phyloP scores from a whole-genome alignment of 2,888 invertebrate species.

The Chrysopilus asiliformis region DNA sequence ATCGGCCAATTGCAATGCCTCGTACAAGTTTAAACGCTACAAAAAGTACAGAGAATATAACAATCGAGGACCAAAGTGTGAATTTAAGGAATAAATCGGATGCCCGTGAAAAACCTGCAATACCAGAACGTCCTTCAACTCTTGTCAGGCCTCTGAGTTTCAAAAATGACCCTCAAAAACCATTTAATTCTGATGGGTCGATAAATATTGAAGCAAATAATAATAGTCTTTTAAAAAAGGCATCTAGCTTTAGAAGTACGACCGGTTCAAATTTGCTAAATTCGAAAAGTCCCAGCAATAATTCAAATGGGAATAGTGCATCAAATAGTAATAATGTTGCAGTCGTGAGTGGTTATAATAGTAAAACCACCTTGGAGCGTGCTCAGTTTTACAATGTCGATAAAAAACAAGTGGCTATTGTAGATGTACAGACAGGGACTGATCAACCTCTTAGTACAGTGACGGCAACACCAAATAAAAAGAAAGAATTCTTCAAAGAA shows the following conservation, averaged over 20 bases:
- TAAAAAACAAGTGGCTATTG: conserved; percentile 17
- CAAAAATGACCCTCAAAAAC: conserved; percentile 7
- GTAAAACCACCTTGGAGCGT: conserved; percentile 16
- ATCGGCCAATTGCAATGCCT: conserved; percentile 39
- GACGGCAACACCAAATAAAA: conserved; percentile 3
- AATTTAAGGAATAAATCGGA: conserved; percentile 26
- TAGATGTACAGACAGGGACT: conserved; percentile 13
- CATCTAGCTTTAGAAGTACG: conserved; percentile 14
- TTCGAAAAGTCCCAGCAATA: conserved; percentile 6
- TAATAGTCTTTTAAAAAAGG: conserved; percentile 13
- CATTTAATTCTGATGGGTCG: neutral
- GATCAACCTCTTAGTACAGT: conserved; percentile 5
- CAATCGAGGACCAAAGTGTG: conserved; percentile 19
- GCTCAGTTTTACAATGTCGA: conserved; percentile 19
- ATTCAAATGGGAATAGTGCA: conserved; percentile 7
- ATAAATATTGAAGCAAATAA: neutral
- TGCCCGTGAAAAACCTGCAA: conserved; percentile 53
- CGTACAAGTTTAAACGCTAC: conserved; percentile 27
- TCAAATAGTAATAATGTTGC: conserved; percentile 9
- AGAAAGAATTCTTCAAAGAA: too few relatives aligned
- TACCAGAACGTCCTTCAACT: conserved; percentile 57
- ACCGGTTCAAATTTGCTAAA: neutral
- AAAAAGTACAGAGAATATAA: conserved; percentile 21
- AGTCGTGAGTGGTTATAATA: conserved; percentile 4
- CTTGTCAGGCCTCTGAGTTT: conserved; percentile 15